phyloP scores from a whole-genome alignment of 2,888 invertebrate genomes.

The Pseudoips prasinana region DNA sequence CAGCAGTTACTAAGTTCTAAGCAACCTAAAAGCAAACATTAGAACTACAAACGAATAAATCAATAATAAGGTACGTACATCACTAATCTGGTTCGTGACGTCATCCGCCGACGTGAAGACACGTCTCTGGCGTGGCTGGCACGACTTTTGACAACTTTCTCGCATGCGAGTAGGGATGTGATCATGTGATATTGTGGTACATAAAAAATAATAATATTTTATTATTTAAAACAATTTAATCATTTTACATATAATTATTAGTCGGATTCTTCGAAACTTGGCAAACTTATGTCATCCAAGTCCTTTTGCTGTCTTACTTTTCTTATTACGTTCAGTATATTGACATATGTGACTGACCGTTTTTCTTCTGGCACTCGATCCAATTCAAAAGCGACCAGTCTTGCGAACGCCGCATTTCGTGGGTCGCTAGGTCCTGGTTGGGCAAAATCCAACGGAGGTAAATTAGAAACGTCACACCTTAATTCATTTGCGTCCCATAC shows the following conservation, averaged over 20 bases:
- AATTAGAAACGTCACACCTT: slow-evolving; percentile 1
- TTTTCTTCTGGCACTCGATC: slow-evolving; percentile 11
- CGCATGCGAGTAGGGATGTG: slow-evolving; percentile 5
- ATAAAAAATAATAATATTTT: slow-evolving; percentile 4
- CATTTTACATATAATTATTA: slow-evolving; percentile 4
- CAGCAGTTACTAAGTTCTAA: slow-evolving; percentile 5
- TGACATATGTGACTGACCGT: slow-evolving; percentile 8
- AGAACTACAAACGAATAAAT: slow-evolving; percentile 5
- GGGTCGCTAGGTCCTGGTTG: slow-evolving; percentile 10
- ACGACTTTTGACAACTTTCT: slow-evolving; percentile 4
- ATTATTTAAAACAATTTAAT: slow-evolving; percentile 3
- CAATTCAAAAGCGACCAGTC: slow-evolving; percentile 9
- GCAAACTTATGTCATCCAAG: slow-evolving; percentile 3
- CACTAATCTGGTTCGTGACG: slow-evolving; percentile 3
- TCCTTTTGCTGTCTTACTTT: slow-evolving; percentile 7
- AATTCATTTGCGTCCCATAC: slow-evolving; percentile 1
- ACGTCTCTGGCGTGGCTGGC: slow-evolving; percentile 5
- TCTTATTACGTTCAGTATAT: slow-evolving; percentile 10
- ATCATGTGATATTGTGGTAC: slow-evolving; percentile 4
- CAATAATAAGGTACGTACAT: slow-evolving; percentile 5
- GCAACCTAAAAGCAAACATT: slow-evolving; percentile 5
- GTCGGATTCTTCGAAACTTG: slow-evolving; percentile 3
- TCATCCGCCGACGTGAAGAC: slow-evolving; percentile 4
- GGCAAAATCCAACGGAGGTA: background rate
- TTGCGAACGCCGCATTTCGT: slow-evolving; percentile 11